Base-by-base conservation (phyloP, 2,113 vertebrate species). In the Gallinago paraguaiae region DNA sequence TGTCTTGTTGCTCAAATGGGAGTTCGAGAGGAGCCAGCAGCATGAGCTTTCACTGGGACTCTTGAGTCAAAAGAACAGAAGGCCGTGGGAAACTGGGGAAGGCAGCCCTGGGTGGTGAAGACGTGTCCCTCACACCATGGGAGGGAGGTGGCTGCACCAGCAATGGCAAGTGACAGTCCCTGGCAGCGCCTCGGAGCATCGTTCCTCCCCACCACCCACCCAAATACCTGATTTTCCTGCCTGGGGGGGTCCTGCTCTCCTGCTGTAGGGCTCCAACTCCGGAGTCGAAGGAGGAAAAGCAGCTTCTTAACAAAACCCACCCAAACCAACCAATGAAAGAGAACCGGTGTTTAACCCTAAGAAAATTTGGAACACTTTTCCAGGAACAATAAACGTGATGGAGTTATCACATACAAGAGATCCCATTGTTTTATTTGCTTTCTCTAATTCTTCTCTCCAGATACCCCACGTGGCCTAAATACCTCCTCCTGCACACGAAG, bases 161-260 rank as follows among this genome's bases (percentile, higher is more conserved):
- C 90, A 78, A 13, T 3, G 12, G 53, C 78, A 53, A 2, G 51
- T 5, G 51, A 9, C 43, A 14, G 31, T 6, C n/a, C 72, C 82
- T 64, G 78, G 77, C 70, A 48, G 45, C 2, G 0, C 14, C 13
- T 57, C 81, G 31, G 85, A 1, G 48, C 48, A 39, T 56, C 70
- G 1, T 6, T 11, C 78, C 88, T 53, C 50, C 72, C 65, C 14
- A 15, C 71, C 2, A 2, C 76, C 30, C 8, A 1, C 63, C 30
- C 5, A 35, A 11, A 80, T 35, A 18, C 88, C 74, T 57, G 70
- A 46, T n/a, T 23, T 5, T 37, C 70, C 75, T 27, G 12, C 14
- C 0, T 2, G 39, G 3, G 1, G 24, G 27, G 23, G 35, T 41
- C 18, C 79, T 13, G 0, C 0, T 3, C 74, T 37, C 61, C 51